phyloP scores from a whole-genome alignment of 2,113 vertebrate genomes.

The Phrynocephalus versicolor region DNA sequence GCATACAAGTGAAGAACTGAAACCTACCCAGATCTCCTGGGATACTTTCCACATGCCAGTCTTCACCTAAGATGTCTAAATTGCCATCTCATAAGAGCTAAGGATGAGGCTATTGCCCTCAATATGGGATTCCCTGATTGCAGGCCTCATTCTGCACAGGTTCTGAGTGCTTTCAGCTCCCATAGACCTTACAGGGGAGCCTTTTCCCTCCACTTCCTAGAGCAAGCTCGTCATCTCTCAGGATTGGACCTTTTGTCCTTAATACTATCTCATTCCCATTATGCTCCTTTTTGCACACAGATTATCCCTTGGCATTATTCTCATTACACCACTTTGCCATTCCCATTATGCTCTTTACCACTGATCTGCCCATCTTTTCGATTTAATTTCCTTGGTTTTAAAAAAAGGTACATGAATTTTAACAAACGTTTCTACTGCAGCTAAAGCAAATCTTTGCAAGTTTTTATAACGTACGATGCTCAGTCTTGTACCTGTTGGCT shows the following conservation, averaged over 20 bases:
- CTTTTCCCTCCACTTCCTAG: slow-evolving; percentile 56
- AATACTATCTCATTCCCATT: slow-evolving; percentile 76
- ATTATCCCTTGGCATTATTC: slow-evolving; percentile 75
- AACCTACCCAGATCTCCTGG: slow-evolving; percentile 30
- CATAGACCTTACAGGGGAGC: neutral
- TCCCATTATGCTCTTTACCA: slow-evolving; percentile 72
- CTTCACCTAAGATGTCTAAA: slow-evolving; percentile 62
- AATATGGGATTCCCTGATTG: slow-evolving; percentile 52
- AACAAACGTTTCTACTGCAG: slow-evolving; percentile 32
- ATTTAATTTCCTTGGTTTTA: slow-evolving; percentile 72
- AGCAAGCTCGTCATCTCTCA: slow-evolving; percentile 42
- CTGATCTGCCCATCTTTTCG: slow-evolving; percentile 68
- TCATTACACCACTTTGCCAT: slow-evolving; percentile 72
- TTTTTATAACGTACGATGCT: slow-evolving; percentile 49
- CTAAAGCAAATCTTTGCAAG: slow-evolving; percentile 35
- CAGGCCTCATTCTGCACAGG: slow-evolving; percentile 51
- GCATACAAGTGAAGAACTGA: slow-evolving; percentile 38
- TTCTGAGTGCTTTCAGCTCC: slow-evolving; percentile 48
- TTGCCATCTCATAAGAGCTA: slow-evolving; percentile 64
- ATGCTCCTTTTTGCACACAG: slow-evolving; percentile 69
- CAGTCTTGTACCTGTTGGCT: slow-evolving; percentile 49
- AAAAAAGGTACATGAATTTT: slow-evolving; percentile 64
- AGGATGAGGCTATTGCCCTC: slow-evolving; percentile 62
- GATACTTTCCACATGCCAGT: slow-evolving; percentile 37
- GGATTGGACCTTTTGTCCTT: slow-evolving; percentile 72